phyloP scores from a whole-genome alignment of 2,113 vertebrate genomes.

The Leuciscus idus region DNA sequence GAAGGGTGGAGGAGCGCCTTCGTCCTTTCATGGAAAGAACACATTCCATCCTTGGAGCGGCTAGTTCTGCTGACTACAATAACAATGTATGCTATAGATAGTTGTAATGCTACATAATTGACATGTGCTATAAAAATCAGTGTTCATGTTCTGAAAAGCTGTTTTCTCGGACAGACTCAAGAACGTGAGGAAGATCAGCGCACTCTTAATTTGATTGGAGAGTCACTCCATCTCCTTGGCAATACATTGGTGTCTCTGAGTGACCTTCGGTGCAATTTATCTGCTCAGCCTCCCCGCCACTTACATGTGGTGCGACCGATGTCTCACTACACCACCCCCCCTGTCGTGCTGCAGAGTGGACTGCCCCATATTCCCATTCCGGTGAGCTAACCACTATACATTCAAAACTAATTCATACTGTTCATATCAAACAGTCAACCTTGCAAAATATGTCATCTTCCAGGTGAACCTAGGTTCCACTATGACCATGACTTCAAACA shows the following conservation, averaged over 20 bases:
- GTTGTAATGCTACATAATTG: neutral
- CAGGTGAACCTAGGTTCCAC: conserved; percentile 91
- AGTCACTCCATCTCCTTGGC: conserved; percentile 86
- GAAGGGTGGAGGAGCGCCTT: conserved; percentile 83
- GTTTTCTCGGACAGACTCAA: conserved; percentile 70
- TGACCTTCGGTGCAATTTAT: conserved; percentile 87
- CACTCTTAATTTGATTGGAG: conserved; percentile 83
- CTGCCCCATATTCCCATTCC: conserved; percentile 87
- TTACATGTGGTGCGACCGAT: conserved; percentile 88
- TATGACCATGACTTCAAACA: conserved; percentile 83
- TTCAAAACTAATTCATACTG: neutral
- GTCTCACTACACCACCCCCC: conserved; percentile 85
- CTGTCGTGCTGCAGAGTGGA: conserved; percentile 80
- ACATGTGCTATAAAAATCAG: too few relatives aligned
- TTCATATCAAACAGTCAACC: neutral
- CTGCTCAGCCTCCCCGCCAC: conserved; percentile 83
- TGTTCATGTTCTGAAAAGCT: neutral
- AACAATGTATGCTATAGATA: conserved; percentile 77
- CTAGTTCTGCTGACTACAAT: conserved; percentile 83
- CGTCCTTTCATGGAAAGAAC: conserved; percentile 89
- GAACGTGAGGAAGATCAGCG: conserved; percentile 88
- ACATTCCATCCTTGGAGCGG: conserved; percentile 83
- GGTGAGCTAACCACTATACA: conserved; percentile 66
- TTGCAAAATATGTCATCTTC: neutral
- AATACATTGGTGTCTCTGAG: conserved; percentile 88